A percentile compares a stretch with the other conserved stretches of the same genome.
These are phyloP conservation scores for Nerophis ophidion DNA, from an alignment of 2,113 vertebrate genomes.

Conservation along the genomic window DNA sequence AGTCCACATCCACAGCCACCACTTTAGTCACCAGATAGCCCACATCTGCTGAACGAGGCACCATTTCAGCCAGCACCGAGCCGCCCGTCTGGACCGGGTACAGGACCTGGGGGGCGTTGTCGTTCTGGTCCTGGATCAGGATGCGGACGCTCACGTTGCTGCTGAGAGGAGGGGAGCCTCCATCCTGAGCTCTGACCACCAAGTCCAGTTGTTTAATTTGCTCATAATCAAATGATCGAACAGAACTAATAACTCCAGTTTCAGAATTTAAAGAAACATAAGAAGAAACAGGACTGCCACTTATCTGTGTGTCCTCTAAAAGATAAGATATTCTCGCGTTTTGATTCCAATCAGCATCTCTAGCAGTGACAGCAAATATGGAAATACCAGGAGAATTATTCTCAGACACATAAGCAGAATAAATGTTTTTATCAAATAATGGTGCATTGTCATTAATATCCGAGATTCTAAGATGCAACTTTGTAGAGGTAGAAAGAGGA, in stretches of 20 bases:
- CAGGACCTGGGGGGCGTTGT: constrained; percentile 2
- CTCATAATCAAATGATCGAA: constrained; percentile 65
- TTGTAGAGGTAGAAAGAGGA: constrained; percentile 52
- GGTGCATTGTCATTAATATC: constrained; percentile 69
- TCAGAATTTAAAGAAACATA: constrained; percentile 55
- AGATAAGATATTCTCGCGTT: constrained; percentile 57
- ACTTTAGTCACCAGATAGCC: constrained; percentile 6
- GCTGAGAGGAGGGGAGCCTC: constrained; percentile 32
- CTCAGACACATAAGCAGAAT: constrained; percentile 54
- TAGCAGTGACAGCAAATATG: constrained; percentile 49
- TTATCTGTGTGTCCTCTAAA: constrained; percentile 32
- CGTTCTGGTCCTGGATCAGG: constrained; percentile 2
- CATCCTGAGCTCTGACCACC: constrained; percentile 28
- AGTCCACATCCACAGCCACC: constrained; percentile 7
- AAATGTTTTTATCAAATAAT: constrained; percentile 49
- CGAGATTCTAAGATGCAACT: constrained; percentile 54
- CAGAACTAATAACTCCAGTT: constrained; percentile 16
- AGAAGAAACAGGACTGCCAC: constrained; percentile 18
- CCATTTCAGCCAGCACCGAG: constrained; percentile 2
- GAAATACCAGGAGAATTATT: constrained; percentile 44
- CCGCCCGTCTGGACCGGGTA: neutral
- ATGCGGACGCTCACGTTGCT: constrained; percentile 8
- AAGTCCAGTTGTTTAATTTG: constrained; percentile 39
- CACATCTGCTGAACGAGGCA: constrained; percentile 2
- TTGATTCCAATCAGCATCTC: constrained; percentile 56